Conservation (phyloP, 2,113 vertebrate species). For the Nibea coibor region DNA sequence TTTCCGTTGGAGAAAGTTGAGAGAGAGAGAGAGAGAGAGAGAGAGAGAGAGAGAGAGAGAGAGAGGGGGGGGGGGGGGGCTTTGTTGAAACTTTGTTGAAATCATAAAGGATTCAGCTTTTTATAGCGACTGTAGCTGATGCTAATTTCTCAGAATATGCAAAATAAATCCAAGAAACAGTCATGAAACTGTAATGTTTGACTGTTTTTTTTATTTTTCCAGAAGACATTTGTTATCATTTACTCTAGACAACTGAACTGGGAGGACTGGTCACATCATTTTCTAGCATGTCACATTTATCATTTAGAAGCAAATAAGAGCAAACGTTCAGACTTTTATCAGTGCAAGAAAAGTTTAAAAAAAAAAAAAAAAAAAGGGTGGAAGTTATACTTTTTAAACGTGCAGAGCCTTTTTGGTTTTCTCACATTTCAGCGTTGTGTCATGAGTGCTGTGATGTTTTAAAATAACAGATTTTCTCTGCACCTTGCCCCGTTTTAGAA, state of each 20-base stretch:
- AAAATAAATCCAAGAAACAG: background rate
- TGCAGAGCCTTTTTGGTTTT: background rate
- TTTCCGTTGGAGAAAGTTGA: conserved; percentile 2
- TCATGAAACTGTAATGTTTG: background rate
- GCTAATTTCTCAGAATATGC: background rate
- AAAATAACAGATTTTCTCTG: background rate
- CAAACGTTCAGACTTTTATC: background rate
- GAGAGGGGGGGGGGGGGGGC: too few species aligned
- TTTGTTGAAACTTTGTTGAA: background rate
- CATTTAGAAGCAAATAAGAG: background rate
- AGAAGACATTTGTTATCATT: background rate
- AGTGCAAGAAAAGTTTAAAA: background rate
- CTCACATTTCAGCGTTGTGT: too few species aligned
- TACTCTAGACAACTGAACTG: background rate
- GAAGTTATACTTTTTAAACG: background rate
- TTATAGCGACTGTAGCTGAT: background rate
- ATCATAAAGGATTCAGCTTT: background rate
- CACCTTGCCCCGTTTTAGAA: background rate
- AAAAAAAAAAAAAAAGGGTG: too few species aligned
- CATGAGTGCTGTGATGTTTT: background rate
- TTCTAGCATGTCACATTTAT: background rate
- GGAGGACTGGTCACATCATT: background rate
- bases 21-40: background rate
- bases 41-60: background rate
- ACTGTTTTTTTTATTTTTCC: background rate